Evolutionary conservation across 2,888 invertebrate genomes (phyloP), one percentile per base, ranked within the genome.

Genomic region (Melieria picta): DNA sequence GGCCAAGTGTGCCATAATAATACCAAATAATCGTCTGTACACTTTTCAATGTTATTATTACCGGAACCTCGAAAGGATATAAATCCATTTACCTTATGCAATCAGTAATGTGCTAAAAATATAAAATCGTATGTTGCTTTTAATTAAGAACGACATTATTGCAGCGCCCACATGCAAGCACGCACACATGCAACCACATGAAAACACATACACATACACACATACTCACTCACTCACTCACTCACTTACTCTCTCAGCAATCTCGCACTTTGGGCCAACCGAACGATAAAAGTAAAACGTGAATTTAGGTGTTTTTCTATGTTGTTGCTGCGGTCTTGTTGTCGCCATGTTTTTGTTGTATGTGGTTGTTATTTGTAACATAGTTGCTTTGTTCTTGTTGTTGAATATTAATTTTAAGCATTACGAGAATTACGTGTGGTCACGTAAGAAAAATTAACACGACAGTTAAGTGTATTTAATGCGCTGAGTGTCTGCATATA

Each of bases 381-480:
- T 52, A 5, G 7, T 48, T 57, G 57, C 45, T 42, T 42, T 61
- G 68, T 62, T 61, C 3, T 68, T 62, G 47, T 5, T 47, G 66
- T 10, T 69, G 68, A 69, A 62, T 69, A 69, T 69, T 62, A 69
- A 62, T 69, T 55, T 56, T 13, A n/a, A 69, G n/a, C 55, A 46
- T 55, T 62, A 69, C 55, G 68, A 6, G 57, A 50, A 63, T 69
- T 68, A 69, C 72, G 66, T 66, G 66, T 65, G 65, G 69, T 72
- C 72, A 72, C 72, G 72, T 72, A 69, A 72, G 47, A 50, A 73
- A 70, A 70, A 70, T 73, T 73, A 70, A 66, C 66, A 73, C 69
- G 66, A 72, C 66, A 72, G 56, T 69, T 69, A 64, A 56, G 69
- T 46, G 68, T 61, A 50, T 69, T 66, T 62, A 62, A 62, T 69